phyloP scores from a whole-genome alignment of 2,888 invertebrate species.

The Caenorhabditis uteleia region DNA sequence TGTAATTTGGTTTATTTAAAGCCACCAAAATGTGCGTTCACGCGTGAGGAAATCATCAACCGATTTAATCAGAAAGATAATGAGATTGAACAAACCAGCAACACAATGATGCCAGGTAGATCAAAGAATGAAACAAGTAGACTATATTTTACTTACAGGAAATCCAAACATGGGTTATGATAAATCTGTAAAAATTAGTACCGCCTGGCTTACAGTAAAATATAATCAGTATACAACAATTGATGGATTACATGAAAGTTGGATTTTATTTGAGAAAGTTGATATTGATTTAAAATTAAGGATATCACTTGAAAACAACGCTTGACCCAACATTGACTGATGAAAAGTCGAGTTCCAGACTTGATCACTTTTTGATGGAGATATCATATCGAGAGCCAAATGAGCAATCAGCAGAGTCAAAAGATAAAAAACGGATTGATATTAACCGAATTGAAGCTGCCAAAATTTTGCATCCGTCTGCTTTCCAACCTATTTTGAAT shows the following conservation, averaged over 20 bases:
- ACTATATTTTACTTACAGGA: too few species aligned
- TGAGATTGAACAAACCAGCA: conserved; percentile 16
- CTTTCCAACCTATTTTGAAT: conserved; percentile 29
- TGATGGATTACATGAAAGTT: conserved; percentile 41
- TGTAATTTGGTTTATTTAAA: conserved; percentile 11
- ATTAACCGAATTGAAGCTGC: conserved; percentile 31
- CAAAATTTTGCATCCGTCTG: conserved; percentile 17
- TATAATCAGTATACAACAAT: conserved; percentile 48
- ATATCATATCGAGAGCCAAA: conserved; percentile 38
- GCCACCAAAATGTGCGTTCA: conserved; percentile 58
- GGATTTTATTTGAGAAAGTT: not conserved
- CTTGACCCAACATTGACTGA: conserved; percentile 29
- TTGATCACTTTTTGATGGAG: conserved; percentile 41
- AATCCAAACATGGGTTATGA: conserved; percentile 40
- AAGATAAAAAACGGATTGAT: not conserved
- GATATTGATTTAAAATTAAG: conserved; percentile 16
- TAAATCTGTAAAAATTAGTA: conserved; percentile 30
- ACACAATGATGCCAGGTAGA: conserved; percentile 23
- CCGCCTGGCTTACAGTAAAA: conserved; percentile 51
- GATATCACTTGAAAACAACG: conserved; percentile 38
- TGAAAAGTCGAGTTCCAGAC: conserved; percentile 5
- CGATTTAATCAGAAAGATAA: conserved; percentile 19
- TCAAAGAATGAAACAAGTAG: too few species aligned
- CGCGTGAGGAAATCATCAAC: conserved; percentile 51
- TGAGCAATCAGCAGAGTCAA: not conserved